A percentile compares a stretch with the other conserved stretches of the same genome.
Evolutionary conservation across 2,113 vertebrate genomes (phyloP).

Genomic region (Eptatretus burgeri): DNA sequence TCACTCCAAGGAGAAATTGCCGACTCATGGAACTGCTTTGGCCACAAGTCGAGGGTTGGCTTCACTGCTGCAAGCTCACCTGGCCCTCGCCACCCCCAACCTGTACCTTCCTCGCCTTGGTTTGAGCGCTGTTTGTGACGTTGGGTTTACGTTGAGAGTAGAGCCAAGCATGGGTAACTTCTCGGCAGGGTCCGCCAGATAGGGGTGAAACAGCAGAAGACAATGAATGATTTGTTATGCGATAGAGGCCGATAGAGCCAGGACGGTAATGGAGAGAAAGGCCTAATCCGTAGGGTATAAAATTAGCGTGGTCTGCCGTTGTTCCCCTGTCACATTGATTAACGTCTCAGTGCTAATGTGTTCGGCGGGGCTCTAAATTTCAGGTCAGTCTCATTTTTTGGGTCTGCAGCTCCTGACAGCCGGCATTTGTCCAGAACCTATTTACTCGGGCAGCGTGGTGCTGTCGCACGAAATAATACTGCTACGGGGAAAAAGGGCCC

Average conservation of each 20-base stretch:
- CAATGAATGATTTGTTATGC: conserved; percentile 2
- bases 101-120: too few relatives aligned
- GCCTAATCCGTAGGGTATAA: conserved; percentile 7
- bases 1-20: too few relatives aligned
- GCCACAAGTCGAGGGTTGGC: too few relatives aligned
- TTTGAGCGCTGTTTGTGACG: too few relatives aligned
- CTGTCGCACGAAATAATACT: too few relatives aligned
- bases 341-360: conserved; percentile 4
- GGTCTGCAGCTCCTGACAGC: conserved; percentile 4
- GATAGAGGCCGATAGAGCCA: not conserved
- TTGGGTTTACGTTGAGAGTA: too few relatives aligned
- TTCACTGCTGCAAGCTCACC: too few relatives aligned
- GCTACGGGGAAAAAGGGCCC: not conserved
- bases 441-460: not conserved
- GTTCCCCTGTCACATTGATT: conserved; percentile 6
- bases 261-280: conserved; percentile 1
- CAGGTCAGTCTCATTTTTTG: conserved; percentile 6
- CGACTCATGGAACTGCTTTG: too few relatives aligned
- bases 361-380: conserved; percentile 6
- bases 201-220: not conserved
- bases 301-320: conserved; percentile 4
- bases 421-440: conserved; percentile 6
- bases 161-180: too few relatives aligned
- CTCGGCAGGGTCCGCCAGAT: too few relatives aligned
- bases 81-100: too few relatives aligned